Evolutionary conservation across 2,797 vertebrate genomes (phyloP).

Genomic region (Sciaenops ocellatus): DNA sequence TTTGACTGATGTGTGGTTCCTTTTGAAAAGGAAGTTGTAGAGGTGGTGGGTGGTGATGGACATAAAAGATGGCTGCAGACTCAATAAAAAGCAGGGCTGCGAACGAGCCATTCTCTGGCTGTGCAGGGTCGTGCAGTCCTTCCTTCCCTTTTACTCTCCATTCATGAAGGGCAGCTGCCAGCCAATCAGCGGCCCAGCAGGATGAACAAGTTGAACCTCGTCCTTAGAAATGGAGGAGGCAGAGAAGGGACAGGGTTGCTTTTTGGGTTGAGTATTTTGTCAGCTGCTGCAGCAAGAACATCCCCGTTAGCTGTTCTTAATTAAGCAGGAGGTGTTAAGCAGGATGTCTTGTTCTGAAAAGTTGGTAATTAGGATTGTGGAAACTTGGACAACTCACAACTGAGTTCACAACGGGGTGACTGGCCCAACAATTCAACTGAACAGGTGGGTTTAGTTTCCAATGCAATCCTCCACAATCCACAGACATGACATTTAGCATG

Average conservation of each 20-base stretch:
- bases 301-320: constrained; percentile 40
- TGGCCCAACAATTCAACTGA: background rate
- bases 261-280: no score
- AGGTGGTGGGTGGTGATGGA: background rate
- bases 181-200: constrained; percentile 69
- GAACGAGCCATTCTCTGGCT: constrained; percentile 54
- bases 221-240: constrained; percentile 59
- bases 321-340: constrained; percentile 46
- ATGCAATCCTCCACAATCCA: background rate
- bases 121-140: constrained; percentile 33
- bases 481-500: constrained; percentile 11
- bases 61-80: constrained; percentile 9
- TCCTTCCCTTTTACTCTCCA: constrained; percentile 61
- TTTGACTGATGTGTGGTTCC: constrained; percentile 5
- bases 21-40: constrained; percentile 3
- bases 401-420: constrained; percentile 9
- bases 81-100: background rate
- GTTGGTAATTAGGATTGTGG: constrained; percentile 34
- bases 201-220: constrained; percentile 52
- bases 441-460: constrained; percentile 1
- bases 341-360: constrained; percentile 32
- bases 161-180: constrained; percentile 58
- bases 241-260: constrained; percentile 11
- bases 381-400: constrained; percentile 16
- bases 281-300: constrained; percentile 22